Percentiles rank a stretch among this genome's conserved stretches.
Conservation (phyloP, 2,888 invertebrate genomes). For the Leucophenga maculata region DNA sequence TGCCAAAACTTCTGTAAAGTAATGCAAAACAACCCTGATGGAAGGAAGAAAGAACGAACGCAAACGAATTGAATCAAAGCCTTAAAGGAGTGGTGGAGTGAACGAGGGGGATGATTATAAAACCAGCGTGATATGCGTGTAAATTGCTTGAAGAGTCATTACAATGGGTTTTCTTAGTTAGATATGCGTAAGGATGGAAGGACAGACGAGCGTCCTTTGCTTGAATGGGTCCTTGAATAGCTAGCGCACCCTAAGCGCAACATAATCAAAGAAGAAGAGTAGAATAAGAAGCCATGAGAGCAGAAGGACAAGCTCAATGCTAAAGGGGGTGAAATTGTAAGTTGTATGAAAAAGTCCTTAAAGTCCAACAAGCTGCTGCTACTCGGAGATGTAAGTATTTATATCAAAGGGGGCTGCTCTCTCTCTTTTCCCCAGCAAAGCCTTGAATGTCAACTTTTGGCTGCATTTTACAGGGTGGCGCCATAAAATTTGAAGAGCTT, state of each 20-base stretch:
- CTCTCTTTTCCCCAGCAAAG: too few species aligned
- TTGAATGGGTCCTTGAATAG: too few species aligned
- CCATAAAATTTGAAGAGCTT: too few species aligned
- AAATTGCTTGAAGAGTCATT: slow-evolving; percentile 53
- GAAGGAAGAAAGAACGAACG: not conserved
- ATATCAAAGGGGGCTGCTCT: too few species aligned
- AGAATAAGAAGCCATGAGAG: not conserved
- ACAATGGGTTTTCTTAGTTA: slow-evolving; percentile 64
- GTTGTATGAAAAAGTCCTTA: too few species aligned
- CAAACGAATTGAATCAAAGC: not conserved
- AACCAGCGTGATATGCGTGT: slow-evolving; percentile 57
- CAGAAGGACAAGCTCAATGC: slow-evolving; percentile 8
- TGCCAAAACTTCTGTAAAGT: slow-evolving; percentile 17
- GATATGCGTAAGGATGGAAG: slow-evolving; percentile 39
- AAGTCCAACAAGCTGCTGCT: too few species aligned
- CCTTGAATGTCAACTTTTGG: too few species aligned
- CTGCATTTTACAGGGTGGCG: too few species aligned
- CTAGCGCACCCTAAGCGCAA: not conserved
- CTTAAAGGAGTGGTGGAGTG: not conserved
- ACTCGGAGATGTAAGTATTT: too few species aligned
- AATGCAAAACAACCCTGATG: slow-evolving; percentile 1
- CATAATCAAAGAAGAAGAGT: not conserved
- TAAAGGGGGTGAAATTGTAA: not conserved
- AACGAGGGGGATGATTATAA: not conserved
- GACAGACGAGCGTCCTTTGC: slow-evolving; percentile 19